Evolutionary conservation across 2,888 invertebrate species (phyloP), one percentile per base, ranked within the genome.

Genomic region (Muschampia plurimacula): DNA sequence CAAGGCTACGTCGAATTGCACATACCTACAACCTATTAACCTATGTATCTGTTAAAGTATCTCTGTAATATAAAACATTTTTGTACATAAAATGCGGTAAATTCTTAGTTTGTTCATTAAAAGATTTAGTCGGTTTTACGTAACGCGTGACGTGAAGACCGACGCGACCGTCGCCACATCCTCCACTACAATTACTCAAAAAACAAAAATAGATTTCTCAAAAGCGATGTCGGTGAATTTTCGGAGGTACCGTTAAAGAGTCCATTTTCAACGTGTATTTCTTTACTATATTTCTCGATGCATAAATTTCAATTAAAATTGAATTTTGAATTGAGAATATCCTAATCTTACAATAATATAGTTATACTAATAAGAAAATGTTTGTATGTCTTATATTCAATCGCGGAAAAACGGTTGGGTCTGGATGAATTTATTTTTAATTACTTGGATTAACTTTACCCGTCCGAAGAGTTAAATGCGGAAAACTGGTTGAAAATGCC

Each of bases 101-200:
- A 22, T 55, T 55, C 22, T 55, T 7, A 22, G 55, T 55, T 55
- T 7, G 55, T 22, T 55, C 55, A 55, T 22, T 55, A 55, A 55
- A 55, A 22, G 55, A 22, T 55, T 62, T 62, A 41, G 39, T n/a
- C 32, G 12, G 39, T 15, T 67, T 67, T 67, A 67, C 67, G 67
- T 67, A 67, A 67, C 67, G 12, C 22, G 55, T 67, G 55, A 55
- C 67, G 55, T 55, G 12, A 52, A 32, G 52, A 52, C 22, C 46
- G 10, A 13, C 44, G 13, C 55, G n/a, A 32, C 52, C 36, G 55
- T 52, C 66, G 49, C 65, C n/a, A 28, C 49, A 49, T 55, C 28
- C 41, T 66, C 66, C 13, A 55, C 55, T 32, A 66, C 55, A 66
- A 66, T 66, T 66, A 66, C 66, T 66, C 52, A 66, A 66, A 66